phyloP scores from a whole-genome alignment of 2,797 vertebrate species.

The Neosalanx taihuensis region DNA sequence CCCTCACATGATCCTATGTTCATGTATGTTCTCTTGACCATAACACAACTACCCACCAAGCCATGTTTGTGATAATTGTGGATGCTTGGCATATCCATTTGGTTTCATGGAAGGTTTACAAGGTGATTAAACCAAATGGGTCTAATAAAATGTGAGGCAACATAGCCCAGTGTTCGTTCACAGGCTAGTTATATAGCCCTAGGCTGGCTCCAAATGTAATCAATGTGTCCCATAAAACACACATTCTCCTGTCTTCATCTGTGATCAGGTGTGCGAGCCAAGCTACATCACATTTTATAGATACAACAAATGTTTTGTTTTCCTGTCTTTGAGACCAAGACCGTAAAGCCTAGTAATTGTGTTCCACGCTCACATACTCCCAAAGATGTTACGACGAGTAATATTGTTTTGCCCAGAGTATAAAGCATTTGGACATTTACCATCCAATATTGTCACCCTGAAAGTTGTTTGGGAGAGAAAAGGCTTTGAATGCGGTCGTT shows the following conservation, averaged over 20 bases:
- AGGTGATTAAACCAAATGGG: slow-evolving; percentile 72
- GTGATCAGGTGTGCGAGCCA: slow-evolving; percentile 62
- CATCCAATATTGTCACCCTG: slow-evolving; percentile 27
- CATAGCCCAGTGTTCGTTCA: slow-evolving; percentile 47
- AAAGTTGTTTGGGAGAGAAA: slow-evolving; percentile 32
- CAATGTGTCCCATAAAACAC: slow-evolving; percentile 70
- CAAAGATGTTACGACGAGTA: slow-evolving; percentile 34
- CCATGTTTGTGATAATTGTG: slow-evolving; percentile 50
- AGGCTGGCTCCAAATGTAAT: slow-evolving; percentile 67
- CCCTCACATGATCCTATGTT: slow-evolving; percentile 23
- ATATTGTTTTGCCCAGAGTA: slow-evolving; percentile 35
- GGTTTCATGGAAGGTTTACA: slow-evolving; percentile 63
- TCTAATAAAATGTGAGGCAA: slow-evolving; percentile 65
- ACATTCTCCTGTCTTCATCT: slow-evolving; percentile 57
- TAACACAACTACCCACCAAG: slow-evolving; percentile 47
- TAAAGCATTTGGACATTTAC: slow-evolving; percentile 57
- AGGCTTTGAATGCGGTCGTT: slow-evolving; percentile 1
- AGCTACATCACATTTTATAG: slow-evolving; percentile 58
- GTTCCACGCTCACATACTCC: slow-evolving; percentile 35
- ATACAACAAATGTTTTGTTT: slow-evolving; percentile 55
- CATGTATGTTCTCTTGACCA: slow-evolving; percentile 24
- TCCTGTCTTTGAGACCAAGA: slow-evolving; percentile 37
- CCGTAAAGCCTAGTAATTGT: slow-evolving; percentile 59
- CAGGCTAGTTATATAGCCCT: slow-evolving; percentile 49
- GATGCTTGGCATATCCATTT: slow-evolving; percentile 58